A percentile compares a stretch with the other conserved stretches of the same genome.
phyloP scores from a whole-genome alignment of 2,888 invertebrate genomes.

The Chrysolina haemoptera region DNA sequence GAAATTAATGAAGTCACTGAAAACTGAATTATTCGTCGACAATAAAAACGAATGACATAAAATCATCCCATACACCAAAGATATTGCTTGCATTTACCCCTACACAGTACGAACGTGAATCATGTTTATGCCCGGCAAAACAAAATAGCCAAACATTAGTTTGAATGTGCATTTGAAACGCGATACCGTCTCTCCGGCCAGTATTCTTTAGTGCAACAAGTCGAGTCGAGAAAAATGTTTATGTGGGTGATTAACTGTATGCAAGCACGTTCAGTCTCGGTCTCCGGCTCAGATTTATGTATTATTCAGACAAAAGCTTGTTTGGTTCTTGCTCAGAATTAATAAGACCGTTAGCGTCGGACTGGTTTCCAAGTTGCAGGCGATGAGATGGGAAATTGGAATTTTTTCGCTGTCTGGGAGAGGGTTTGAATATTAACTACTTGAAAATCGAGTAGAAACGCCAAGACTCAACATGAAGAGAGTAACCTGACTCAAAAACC shows the following conservation, averaged over 20 bases:
- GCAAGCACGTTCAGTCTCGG: conserved; percentile 56
- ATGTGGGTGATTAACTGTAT: conserved; percentile 57
- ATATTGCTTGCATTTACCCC: background rate
- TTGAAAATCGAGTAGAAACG: background rate
- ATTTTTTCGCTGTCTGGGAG: background rate
- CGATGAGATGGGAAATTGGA: background rate
- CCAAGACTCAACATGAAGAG: too few species aligned
- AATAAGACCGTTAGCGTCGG: conserved; percentile 39
- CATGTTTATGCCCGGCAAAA: background rate
- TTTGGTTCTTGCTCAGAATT: conserved; percentile 37
- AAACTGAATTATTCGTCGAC: background rate
- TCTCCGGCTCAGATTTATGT: conserved; percentile 54
- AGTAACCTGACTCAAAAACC: too few species aligned
- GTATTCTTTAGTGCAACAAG: conserved; percentile 48
- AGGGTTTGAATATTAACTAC: conserved; percentile 13
- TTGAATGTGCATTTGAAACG: conserved; percentile 45
- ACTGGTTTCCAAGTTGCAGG: conserved; percentile 41
- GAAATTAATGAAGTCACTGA: too few species aligned
- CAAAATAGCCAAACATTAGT: conserved; percentile 6
- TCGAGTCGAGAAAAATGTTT: conserved; percentile 45
- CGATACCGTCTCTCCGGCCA: conserved; percentile 43
- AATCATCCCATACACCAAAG: background rate
- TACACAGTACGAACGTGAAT: background rate
- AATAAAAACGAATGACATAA: background rate
- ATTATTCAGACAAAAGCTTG: conserved; percentile 50